These are phyloP conservation scores for Saccostrea cuccullata DNA, from an alignment of 1,140 invertebrate species.

Conservation along the genomic window DNA sequence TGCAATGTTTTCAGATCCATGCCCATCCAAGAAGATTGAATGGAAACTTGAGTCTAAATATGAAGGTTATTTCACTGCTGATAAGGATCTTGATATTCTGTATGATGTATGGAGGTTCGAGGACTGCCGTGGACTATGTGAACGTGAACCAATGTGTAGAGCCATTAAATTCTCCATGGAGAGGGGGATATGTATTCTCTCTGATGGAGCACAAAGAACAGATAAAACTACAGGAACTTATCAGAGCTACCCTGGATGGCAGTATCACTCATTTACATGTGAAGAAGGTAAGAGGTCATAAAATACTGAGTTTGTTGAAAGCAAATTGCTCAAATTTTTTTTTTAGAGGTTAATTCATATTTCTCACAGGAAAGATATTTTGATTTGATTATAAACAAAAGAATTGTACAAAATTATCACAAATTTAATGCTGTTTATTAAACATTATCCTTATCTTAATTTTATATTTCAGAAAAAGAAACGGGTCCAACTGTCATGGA, in stretches of 20 bases:
- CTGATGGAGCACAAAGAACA: background rate
- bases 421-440: no score
- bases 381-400: no score
- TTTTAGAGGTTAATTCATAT: no score
- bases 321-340: no score
- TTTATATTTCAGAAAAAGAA: conserved; percentile 31
- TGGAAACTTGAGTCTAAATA: conserved; percentile 50
- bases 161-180: conserved; percentile 54
- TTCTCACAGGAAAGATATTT: no score
- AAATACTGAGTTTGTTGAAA: no score
- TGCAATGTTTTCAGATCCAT: conserved; percentile 57
- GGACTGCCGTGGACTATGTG: conserved; percentile 54
- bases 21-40: conserved; percentile 52
- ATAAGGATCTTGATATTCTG: conserved; percentile 37
- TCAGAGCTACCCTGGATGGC: conserved; percentile 58
- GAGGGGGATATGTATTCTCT: conserved; percentile 52
- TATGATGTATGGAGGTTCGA: conserved; percentile 57
- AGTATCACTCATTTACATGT: conserved; percentile 55
- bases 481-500: conserved; percentile 6
- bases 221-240: conserved; percentile 16
- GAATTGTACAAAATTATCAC: no score
- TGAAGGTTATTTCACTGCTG: conserved; percentile 28
- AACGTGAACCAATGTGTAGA: conserved; percentile 45
- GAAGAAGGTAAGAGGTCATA: conserved; percentile 46
- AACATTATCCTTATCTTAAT: no score